A percentile compares a stretch with the other conserved stretches of the same genome.
phyloP scores from a whole-genome alignment of 2,888 invertebrate genomes.

The Ethmia dodecea region DNA sequence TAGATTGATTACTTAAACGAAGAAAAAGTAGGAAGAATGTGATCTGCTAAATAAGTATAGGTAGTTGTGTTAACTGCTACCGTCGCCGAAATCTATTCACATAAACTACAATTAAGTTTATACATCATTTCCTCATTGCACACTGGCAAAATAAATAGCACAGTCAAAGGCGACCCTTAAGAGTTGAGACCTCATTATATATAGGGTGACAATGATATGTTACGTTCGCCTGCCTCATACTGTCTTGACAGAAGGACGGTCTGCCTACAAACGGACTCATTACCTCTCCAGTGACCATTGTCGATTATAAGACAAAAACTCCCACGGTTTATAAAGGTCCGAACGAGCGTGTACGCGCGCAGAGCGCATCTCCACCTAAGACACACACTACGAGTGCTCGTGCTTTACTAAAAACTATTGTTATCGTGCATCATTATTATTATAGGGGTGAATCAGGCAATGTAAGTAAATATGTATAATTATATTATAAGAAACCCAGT shows the following conservation, averaged over 20 bases:
- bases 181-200: conserved; percentile 28
- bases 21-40: too few species aligned
- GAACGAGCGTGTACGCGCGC: conserved; percentile 51
- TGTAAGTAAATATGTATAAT: too few species aligned
- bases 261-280: conserved; percentile 71
- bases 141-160: conserved; percentile 6
- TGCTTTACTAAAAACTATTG: conserved; percentile 29
- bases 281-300: conserved; percentile 69
- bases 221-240: conserved; percentile 57
- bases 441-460: too few species aligned
- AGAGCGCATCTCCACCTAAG: conserved; percentile 64
- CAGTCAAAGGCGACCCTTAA: conserved; percentile 1
- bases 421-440: conserved; percentile 4
- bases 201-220: conserved; percentile 49
- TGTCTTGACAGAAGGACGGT: conserved; percentile 63
- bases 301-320: conserved; percentile 71
- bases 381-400: conserved; percentile 42
- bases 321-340: conserved; percentile 74
- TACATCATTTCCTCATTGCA: conserved; percentile 8
- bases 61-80: too few species aligned
- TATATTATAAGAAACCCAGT: too few species aligned
- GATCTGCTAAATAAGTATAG: too few species aligned
- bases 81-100: too few species aligned
- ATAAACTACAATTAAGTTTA: too few species aligned
- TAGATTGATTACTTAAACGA: too few species aligned